Evolutionary conservation across 2,888 invertebrate species (phyloP).

Genomic region (Rhabditoides inermis): DNA sequence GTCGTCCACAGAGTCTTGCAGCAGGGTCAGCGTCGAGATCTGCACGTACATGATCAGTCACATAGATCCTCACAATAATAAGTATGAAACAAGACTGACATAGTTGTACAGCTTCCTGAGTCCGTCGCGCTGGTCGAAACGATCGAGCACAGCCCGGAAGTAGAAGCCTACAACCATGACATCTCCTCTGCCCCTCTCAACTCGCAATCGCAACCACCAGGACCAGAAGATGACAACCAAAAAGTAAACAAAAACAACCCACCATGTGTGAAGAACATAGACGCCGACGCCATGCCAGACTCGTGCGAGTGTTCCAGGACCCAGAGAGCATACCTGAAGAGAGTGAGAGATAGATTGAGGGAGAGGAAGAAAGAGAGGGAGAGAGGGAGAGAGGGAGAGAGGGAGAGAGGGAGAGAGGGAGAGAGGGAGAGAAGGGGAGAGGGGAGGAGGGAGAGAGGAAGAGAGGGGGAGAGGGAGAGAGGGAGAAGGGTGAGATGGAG

Average conservation of each 20-base stretch:
- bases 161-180: no score
- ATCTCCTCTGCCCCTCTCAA: background rate
- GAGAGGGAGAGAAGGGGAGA: no score
- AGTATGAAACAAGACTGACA: slow-evolving; percentile 55
- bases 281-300: slow-evolving; percentile 92
- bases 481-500: no score
- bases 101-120: slow-evolving; percentile 86
- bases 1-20: slow-evolving; percentile 64
- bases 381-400: no score
- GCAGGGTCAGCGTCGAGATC: slow-evolving; percentile 77
- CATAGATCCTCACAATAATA: background rate
- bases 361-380: no score
- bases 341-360: no score
- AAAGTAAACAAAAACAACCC: slow-evolving; percentile 62
- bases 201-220: background rate
- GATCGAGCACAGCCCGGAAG: slow-evolving; percentile 81
- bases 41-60: slow-evolving; percentile 45
- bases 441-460: no score
- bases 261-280: slow-evolving; percentile 91
- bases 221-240: background rate
- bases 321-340: slow-evolving; percentile 77
- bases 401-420: no score
- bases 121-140: slow-evolving; percentile 90
- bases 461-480: no score
- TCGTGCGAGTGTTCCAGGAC: slow-evolving; percentile 89